Evolutionary conservation across 2,888 invertebrate genomes (phyloP).

Genomic region (Camptogramma bilineatum): DNA sequence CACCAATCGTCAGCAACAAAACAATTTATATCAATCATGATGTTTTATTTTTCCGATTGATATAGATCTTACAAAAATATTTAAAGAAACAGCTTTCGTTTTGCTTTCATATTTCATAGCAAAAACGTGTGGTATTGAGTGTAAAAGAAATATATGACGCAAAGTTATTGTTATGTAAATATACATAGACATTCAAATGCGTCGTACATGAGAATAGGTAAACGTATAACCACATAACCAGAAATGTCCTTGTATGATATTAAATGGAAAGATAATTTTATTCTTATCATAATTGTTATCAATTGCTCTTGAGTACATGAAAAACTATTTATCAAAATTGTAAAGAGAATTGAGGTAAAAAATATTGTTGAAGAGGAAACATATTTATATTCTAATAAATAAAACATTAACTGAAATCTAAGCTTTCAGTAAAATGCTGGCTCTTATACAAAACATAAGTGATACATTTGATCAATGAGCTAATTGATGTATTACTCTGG

Average conservation of each 20-base stretch:
- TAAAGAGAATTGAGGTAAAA: neutral
- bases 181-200: neutral
- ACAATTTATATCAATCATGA: too few relatives aligned
- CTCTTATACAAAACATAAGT: too few relatives aligned
- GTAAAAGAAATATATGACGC: neutral
- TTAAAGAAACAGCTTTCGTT: too few relatives aligned
- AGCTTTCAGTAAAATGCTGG: neutral
- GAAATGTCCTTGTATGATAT: constrained; percentile 14
- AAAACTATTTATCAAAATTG: neutral
- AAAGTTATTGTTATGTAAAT: constrained; percentile 10
- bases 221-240: constrained; percentile 10
- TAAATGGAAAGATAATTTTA: constrained; percentile 16
- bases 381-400: constrained; percentile 1
- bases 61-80: too few relatives aligned
- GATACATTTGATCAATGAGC: too few relatives aligned
- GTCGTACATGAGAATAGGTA: constrained; percentile 13
- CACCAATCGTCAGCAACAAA: too few relatives aligned
- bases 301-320: neutral
- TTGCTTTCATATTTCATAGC: too few relatives aligned
- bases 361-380: neutral
- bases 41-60: too few relatives aligned
- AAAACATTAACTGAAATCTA: neutral
- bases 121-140: too few relatives aligned
- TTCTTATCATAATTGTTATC: constrained; percentile 24
- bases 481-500: too few relatives aligned